Percentiles rank a stretch among this genome's conserved stretches.
Evolutionary conservation across 2,113 vertebrate genomes (phyloP).

Genomic region (Cololabis saira): DNA sequence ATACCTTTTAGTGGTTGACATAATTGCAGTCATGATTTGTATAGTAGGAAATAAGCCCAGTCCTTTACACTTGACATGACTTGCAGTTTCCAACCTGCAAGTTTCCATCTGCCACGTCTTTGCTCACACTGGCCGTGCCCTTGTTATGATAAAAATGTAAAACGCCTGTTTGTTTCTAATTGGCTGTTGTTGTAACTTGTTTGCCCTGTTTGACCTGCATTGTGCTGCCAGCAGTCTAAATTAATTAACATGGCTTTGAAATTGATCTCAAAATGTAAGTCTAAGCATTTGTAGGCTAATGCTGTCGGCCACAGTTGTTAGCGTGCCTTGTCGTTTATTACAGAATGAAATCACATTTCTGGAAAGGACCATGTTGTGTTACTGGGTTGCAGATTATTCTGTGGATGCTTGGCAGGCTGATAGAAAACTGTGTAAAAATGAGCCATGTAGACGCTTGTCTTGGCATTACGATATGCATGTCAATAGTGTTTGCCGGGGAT

Average conservation of each 20-base stretch:
- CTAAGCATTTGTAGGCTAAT: slow-evolving; percentile 67
- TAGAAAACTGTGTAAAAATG: slow-evolving; percentile 13
- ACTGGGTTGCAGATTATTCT: slow-evolving; percentile 23
- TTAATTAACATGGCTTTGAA: slow-evolving; percentile 78
- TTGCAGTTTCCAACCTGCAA: slow-evolving; percentile 20
- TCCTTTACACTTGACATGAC: slow-evolving; percentile 15
- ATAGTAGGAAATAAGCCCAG: slow-evolving; percentile 4
- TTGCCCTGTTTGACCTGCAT: slow-evolving; percentile 77
- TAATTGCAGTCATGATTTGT: slow-evolving; percentile 29
- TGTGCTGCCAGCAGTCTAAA: slow-evolving; percentile 78
- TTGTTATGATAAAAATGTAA: slow-evolving; percentile 52
- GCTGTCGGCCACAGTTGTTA: slow-evolving; percentile 70
- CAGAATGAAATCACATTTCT: slow-evolving; percentile 62
- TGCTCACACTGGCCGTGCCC: slow-evolving; percentile 33
- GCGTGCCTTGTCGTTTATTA: slow-evolving; percentile 65
- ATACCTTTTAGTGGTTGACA: slow-evolving; percentile 10
- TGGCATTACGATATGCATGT: slow-evolving; percentile 50
- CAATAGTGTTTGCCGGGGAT: slow-evolving; percentile 53
- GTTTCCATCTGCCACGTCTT: slow-evolving; percentile 53
- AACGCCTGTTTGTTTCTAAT: slow-evolving; percentile 73
- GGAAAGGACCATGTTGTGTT: slow-evolving; percentile 37
- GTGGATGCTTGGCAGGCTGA: slow-evolving; percentile 28
- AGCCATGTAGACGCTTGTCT: slow-evolving; percentile 7
- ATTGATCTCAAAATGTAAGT: slow-evolving; percentile 77
- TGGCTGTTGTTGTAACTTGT: slow-evolving; percentile 76